Evolutionary conservation across 2,797 vertebrate species (phyloP).

Genomic region (Heliangelus exortis): DNA sequence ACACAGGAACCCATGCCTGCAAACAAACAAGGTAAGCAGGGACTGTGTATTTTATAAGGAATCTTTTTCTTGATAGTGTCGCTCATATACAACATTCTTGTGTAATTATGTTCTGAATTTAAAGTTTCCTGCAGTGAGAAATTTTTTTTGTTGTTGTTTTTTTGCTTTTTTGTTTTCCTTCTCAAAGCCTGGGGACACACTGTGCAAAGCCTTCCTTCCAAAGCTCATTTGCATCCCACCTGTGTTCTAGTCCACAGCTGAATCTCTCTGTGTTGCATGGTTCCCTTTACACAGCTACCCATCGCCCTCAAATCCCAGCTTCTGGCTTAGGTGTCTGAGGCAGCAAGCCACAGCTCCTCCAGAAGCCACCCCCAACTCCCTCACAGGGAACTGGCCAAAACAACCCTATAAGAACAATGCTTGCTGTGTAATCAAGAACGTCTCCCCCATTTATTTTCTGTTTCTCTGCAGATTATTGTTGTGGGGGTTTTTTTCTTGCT

Average conservation of each 20-base stretch:
- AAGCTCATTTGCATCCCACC: not conserved
- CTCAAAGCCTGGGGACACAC: not conserved
- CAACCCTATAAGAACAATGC: not conserved
- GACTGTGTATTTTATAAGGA: not conserved
- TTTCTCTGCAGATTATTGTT: not conserved
- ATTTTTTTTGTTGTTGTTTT: not conserved
- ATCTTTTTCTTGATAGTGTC: not conserved
- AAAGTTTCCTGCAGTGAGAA: not conserved
- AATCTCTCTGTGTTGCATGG: not conserved
- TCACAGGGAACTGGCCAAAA: not conserved
- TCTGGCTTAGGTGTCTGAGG: not conserved
- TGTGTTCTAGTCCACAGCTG: not conserved
- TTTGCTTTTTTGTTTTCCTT: not conserved
- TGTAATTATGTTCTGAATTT: not conserved
- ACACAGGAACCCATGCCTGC: not conserved
- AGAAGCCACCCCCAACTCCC: not conserved
- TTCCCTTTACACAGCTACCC: not conserved
- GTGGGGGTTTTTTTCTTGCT: not conserved
- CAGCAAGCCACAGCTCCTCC: not conserved
- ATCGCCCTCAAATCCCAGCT: not conserved
- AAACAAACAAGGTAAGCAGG: rapidly evolving
- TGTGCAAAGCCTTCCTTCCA: not conserved
- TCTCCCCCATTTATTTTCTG: not conserved
- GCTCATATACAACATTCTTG: not conserved
- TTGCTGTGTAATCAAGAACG: not conserved